Evolutionary conservation across 2,797 vertebrate species (phyloP).

Genomic region (Falco naumanni): DNA sequence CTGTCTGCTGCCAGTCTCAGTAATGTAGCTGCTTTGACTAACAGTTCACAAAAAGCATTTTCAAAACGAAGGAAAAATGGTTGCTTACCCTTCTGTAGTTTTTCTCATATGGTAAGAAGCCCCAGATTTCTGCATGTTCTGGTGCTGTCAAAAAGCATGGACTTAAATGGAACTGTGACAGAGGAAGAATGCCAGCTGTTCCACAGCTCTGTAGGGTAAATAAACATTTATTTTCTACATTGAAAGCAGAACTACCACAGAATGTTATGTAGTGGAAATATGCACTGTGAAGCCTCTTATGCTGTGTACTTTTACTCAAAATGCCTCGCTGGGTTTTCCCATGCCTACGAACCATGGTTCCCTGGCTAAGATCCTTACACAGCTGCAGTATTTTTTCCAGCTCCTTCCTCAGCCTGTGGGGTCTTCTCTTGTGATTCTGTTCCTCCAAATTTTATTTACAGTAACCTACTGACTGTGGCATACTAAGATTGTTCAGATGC

Average conservation of each 20-base stretch:
- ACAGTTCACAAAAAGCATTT: not conserved
- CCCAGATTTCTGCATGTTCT: not conserved
- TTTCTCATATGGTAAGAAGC: not conserved
- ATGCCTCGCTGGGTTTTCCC: not conserved
- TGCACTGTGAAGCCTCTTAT: not conserved
- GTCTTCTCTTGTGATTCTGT: constrained; percentile 25
- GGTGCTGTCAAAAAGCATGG: not conserved
- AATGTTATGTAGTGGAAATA: not conserved
- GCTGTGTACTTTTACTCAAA: not conserved
- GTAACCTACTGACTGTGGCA: not conserved
- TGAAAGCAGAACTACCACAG: not conserved
- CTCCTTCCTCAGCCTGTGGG: not conserved
- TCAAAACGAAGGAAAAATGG: not conserved
- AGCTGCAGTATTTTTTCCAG: constrained; percentile 1
- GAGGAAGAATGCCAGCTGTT: not conserved
- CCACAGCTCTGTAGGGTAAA: not conserved
- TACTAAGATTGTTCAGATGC: not conserved
- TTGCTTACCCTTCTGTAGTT: not conserved
- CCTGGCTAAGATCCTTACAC: not conserved
- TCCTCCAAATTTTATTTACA: constrained; percentile 52
- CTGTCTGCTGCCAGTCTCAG: not conserved
- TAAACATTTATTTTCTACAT: not conserved
- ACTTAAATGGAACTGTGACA: not conserved
- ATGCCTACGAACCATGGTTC: not conserved
- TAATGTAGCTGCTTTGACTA: not conserved